A percentile compares a stretch with the other conserved stretches of the same genome.
These are phyloP conservation scores for Carcinoscorpius rotundicauda DNA, from an alignment of 1,140 invertebrate species.

Conservation along the genomic window DNA sequence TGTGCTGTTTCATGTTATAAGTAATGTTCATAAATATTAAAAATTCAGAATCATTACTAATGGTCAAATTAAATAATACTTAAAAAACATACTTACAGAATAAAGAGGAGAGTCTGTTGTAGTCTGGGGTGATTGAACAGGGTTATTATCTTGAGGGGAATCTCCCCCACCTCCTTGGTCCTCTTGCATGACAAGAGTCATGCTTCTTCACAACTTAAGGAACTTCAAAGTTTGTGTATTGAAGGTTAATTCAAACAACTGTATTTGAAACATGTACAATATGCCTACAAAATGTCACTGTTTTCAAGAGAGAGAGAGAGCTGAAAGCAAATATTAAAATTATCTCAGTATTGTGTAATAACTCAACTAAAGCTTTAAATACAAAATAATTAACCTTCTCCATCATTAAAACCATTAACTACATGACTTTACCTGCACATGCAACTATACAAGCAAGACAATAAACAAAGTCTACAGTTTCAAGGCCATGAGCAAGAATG, in stretches of 20 bases:
- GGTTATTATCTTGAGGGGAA: slow-evolving; percentile 30
- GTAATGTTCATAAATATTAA: background rate
- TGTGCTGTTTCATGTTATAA: background rate
- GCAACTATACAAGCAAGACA: no score
- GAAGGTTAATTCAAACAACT: background rate
- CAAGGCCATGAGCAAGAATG: no score
- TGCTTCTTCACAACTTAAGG: slow-evolving; percentile 13
- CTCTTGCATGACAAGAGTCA: slow-evolving; percentile 36
- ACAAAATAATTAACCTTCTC: no score
- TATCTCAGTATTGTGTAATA: no score
- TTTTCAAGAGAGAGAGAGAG: no score
- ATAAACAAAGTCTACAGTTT: no score
- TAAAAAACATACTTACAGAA: background rate
- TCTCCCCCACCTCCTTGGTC: slow-evolving; percentile 31
- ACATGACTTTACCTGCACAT: no score
- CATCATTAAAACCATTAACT: no score
- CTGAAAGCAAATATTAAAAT: no score
- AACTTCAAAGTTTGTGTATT: background rate
- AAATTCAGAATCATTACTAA: background rate
- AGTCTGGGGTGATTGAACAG: slow-evolving; percentile 6
- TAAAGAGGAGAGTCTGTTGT: slow-evolving; percentile 1
- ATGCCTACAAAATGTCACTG: background rate
- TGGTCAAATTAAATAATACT: background rate
- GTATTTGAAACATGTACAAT: background rate
- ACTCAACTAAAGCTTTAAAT: no score